Conservation (phyloP, 2,113 vertebrate species). For the Crocuta crocuta region DNA sequence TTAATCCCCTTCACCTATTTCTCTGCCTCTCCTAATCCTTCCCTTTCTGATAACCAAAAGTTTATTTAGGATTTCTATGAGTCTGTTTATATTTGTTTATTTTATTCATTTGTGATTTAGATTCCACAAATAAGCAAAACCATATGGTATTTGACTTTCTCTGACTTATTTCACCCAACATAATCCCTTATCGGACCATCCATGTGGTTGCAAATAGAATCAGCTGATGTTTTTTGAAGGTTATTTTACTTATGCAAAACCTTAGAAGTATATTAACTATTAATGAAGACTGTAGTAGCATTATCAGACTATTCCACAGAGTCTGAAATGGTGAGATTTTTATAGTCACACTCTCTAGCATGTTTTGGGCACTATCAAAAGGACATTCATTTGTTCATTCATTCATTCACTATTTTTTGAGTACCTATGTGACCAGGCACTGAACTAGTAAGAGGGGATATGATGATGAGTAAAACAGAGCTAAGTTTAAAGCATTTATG, state of each 20-base stretch:
- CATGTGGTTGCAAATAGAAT: not conserved
- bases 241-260: conserved; percentile 53
- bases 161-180: not conserved
- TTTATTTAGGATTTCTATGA: not conserved
- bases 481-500: not conserved
- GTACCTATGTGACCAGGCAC: not conserved
- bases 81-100: not conserved
- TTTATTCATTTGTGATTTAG: not conserved
- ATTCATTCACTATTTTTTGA: not conserved
- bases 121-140: not conserved
- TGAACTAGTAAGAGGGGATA: not conserved
- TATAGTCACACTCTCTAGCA: not conserved
- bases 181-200: not conserved
- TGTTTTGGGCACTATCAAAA: not conserved
- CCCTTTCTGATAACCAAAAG: not conserved
- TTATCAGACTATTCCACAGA: not conserved
- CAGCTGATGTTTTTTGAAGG: conserved; percentile 2
- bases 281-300: not conserved
- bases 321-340: not conserved
- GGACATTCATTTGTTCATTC: not conserved
- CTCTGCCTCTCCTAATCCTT: not conserved
- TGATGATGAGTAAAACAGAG: not conserved
- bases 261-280: not conserved
- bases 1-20: not conserved
- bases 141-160: not conserved